These are phyloP conservation scores for Melanogrammus aeglefinus DNA, from an alignment of 2,797 vertebrate genomes.

Conservation along the genomic window DNA sequence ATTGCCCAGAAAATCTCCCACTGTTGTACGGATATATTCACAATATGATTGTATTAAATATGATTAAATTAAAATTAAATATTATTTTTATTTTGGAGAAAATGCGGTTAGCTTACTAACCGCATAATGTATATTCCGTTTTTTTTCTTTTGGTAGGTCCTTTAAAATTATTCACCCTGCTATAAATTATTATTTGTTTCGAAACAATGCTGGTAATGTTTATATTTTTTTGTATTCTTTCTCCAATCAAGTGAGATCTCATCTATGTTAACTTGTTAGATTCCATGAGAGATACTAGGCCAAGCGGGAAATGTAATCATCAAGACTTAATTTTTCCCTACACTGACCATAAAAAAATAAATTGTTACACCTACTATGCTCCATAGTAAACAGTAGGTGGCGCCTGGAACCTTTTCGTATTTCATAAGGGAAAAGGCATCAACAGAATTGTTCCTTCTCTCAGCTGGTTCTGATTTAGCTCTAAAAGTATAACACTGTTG, in stretches of 20 bases:
- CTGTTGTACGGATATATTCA: too few species aligned
- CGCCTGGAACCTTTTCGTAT: constrained; percentile 1
- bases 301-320: neutral
- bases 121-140: neutral
- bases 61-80: too few species aligned
- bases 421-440: neutral
- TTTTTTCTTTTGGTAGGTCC: neutral
- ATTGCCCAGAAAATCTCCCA: neutral
- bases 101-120: too few species aligned
- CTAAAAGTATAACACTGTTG: neutral
- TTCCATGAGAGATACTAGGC: neutral
- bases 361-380: neutral
- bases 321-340: neutral
- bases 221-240: neutral
- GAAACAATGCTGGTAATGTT: neutral
- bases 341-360: neutral
- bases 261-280: neutral
- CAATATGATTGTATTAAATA: too few species aligned
- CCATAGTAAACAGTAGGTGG: neutral
- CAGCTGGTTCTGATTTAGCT: neutral
- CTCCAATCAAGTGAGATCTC: neutral
- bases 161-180: neutral
- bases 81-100: too few species aligned
- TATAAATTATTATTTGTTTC: neutral
- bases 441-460: too few species aligned